Base-by-base conservation (phyloP, 2,888 invertebrate species). In the Agriopis leucophaearia region DNA sequence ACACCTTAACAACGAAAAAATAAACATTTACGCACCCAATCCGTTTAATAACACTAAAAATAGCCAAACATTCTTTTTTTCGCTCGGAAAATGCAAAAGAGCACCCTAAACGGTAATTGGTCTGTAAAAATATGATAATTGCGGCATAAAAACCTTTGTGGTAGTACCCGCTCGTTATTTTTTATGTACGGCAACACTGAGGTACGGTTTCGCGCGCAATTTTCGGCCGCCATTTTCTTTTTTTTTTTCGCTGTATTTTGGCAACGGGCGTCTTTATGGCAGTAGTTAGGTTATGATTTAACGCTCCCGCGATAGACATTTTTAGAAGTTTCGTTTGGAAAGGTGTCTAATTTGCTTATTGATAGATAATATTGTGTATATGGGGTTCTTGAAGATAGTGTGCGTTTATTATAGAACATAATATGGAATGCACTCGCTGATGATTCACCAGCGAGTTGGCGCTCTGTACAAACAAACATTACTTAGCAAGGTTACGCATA, bases 61-160 rank as follows among this genome's bases (percentile, higher is more conserved):
- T 63, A 63, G 63, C 67, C 47, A 62, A 80, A 73, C 67, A 69
- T 64, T 66, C 59, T 66, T 72, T 81, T 82, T 79, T 76, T 76
- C 69, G 76, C 50, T 64, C 77, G 75, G 76, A 79, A 75, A 75
- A 73, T 71, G 72, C 83, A 83, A 87, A 89, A 84, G 82, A 77
- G 74, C 75, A 72, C 78, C 76, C 80, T 81, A 84, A 86, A 84
- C 83, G 84, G 86, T 91, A 91, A 91, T 90, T 88, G 89, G 85
- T 76, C 74, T 66, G 74, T 79, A 80, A 85, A 88, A 88, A 89
- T 91, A 90, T 90, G 90, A 89, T 92, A 92, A 92, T 92, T 85
- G 89, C 78, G 76, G 78, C 83, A 84, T 87, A 83, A 88, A 85
- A 88, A 84, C 88, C 87, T 88, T 87, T 87, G 86, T 83, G 84